Evolutionary conservation across 2,113 vertebrate species (phyloP).

Genomic region (Oenanthe oenanthe): DNA sequence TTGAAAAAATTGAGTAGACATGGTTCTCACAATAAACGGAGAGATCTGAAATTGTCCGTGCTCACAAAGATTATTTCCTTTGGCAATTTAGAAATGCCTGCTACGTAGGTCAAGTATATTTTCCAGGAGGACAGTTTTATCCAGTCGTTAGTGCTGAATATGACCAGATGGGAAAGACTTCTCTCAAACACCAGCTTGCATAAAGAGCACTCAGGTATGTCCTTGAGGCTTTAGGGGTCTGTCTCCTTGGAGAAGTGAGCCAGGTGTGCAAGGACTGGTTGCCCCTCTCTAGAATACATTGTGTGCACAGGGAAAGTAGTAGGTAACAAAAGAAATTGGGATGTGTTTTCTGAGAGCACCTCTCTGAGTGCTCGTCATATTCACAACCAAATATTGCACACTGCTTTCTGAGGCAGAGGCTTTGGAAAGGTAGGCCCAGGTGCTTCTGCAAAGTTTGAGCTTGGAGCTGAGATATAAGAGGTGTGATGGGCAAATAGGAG

Average conservation of each 20-base stretch:
- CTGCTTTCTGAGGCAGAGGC: not conserved
- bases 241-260: not conserved
- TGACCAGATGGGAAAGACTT: not conserved
- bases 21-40: not conserved
- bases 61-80: not conserved
- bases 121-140: not conserved
- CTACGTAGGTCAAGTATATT: not conserved
- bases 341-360: not conserved
- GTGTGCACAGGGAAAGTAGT: not conserved
- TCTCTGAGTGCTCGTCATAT: not conserved
- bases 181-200: not conserved
- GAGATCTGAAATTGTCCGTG: not conserved
- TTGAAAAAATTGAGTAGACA: not conserved
- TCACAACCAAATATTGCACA: not conserved
- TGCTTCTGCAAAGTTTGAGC: not conserved
- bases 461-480: not conserved
- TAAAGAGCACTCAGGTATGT: not conserved
- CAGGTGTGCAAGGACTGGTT: not conserved
- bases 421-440: not conserved
- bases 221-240: not conserved
- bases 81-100: not conserved
- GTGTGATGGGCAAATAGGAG: not conserved
- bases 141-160: not conserved
- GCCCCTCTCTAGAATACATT: not conserved
- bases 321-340: not conserved